Evolutionary conservation across 2,797 vertebrate genomes (phyloP).

Genomic region (Ambastaia sidthimunki): DNA sequence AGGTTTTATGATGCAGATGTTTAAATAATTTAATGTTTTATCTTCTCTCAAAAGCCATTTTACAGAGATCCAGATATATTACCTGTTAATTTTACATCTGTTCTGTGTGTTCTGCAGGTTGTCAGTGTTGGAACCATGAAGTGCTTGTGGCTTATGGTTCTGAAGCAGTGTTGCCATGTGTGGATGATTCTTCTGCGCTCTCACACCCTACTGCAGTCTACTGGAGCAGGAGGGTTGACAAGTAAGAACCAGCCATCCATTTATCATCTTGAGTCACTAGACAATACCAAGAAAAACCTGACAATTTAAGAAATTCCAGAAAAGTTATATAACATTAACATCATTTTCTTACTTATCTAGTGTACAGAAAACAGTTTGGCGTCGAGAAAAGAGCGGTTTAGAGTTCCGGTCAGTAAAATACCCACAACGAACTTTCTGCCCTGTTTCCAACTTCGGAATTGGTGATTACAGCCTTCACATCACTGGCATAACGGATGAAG

Average conservation of each 20-base stretch:
- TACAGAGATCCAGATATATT: neutral
- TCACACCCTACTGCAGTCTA: slow-evolving; percentile 15
- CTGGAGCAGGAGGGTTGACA: slow-evolving; percentile 42
- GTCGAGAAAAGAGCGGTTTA: slow-evolving; percentile 70
- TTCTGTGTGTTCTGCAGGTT: slow-evolving; percentile 37
- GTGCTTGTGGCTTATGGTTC: slow-evolving; percentile 51
- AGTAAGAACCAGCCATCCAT: slow-evolving; percentile 38
- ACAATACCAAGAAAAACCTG: neutral
- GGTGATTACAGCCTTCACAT: slow-evolving; percentile 73
- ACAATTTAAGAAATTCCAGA: too few relatives aligned
- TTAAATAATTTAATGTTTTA: neutral
- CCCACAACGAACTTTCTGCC: slow-evolving; percentile 54
- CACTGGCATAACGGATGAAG: slow-evolving; percentile 55
- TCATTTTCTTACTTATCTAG: slow-evolving; percentile 9
- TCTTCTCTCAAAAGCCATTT: neutral
- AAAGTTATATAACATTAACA: too few relatives aligned
- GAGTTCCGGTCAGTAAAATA: slow-evolving; percentile 65
- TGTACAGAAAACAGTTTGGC: slow-evolving; percentile 72
- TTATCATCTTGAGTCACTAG: neutral
- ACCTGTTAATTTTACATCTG: neutral
- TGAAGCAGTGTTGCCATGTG: slow-evolving; percentile 53
- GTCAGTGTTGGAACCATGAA: neutral
- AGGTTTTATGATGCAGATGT: slow-evolving; percentile 33
- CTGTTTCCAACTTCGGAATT: slow-evolving; percentile 55
- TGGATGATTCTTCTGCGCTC: neutral